Evolutionary conservation across 2,888 invertebrate genomes (phyloP).

Genomic region (Galerucella nymphaeae): DNA sequence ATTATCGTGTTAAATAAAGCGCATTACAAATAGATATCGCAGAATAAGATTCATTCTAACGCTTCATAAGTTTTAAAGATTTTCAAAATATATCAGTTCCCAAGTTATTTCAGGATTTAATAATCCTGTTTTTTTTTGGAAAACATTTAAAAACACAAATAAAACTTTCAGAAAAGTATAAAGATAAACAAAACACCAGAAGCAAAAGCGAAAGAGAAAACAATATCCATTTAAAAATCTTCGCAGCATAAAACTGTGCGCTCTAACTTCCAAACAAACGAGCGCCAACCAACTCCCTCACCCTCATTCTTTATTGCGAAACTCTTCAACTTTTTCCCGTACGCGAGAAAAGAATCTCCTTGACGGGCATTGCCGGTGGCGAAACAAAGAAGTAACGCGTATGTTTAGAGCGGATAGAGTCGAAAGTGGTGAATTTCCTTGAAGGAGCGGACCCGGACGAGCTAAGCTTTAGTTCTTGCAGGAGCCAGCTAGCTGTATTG

Average conservation of each 20-base stretch:
- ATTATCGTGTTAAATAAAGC: too few species aligned
- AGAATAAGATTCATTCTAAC: too few species aligned
- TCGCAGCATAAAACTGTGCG: constrained; percentile 29
- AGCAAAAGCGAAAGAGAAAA: constrained; percentile 38
- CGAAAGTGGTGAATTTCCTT: constrained; percentile 55
- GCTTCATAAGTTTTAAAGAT: too few species aligned
- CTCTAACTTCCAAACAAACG: constrained; percentile 37
- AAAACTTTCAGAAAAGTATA: constrained; percentile 16
- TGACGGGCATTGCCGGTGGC: constrained; percentile 8
- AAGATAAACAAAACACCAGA: constrained; percentile 32
- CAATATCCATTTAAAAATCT: constrained; percentile 44
- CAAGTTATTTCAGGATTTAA: not conserved
- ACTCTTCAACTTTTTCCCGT: constrained; percentile 44
- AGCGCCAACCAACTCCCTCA: constrained; percentile 38
- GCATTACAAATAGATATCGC: too few species aligned
- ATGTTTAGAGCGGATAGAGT: constrained; percentile 51
- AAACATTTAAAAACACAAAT: constrained; percentile 9
- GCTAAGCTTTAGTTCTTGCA: constrained; percentile 67
- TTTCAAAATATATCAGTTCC: not conserved
- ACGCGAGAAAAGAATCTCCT: constrained; percentile 49
- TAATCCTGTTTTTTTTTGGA: not conserved
- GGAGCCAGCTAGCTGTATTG: constrained; percentile 65
- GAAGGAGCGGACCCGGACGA: constrained; percentile 66
- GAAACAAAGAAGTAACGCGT: constrained; percentile 55
- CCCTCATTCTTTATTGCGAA: constrained; percentile 45